Evolutionary conservation across 2,888 invertebrate species (phyloP), one percentile per base, ranked within the genome.

Genomic region (Peribatodes rhomboidaria): DNA sequence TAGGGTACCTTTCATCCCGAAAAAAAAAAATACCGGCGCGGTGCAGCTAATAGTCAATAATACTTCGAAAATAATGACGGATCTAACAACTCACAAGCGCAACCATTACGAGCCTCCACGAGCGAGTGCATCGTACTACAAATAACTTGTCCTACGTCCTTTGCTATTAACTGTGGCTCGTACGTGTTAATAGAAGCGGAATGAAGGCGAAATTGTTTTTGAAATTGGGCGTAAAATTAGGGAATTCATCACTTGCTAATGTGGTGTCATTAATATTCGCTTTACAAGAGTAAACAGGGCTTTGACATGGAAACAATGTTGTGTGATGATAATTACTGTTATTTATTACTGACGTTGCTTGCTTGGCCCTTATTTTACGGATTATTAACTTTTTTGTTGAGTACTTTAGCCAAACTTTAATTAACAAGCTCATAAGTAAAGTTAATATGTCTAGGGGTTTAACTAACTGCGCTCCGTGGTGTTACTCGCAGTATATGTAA

Each of bases 171-270:
- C 64, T 64, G 59, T 64, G 64, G 49, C 54, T 10, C 13, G 20
- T 37, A 55, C 54, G 47, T 53, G 64, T 59, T 64, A 64, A 64
- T 64, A 59, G 59, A 55, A 7, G 35, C 42, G 54, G 59, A 55
- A 64, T 59, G 64, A 59, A 59, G 54, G 37, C 59, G 42, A 64
- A 64, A 64, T 64, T 64, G 64, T 64, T 64, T 64, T 64, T 64
- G 58, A 59, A 64, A 64, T 59, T 55, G 54, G 18, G 59, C 44
- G 31, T 33, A 55, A 64, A 64, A 64, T 64, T 59, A 59, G 64
- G 44, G 49, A 54, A 64, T 64, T 64, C 64, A 59, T 64, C 54
- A 59, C 64, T 49, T 22, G 58, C 44, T 64, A 64, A 59, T 59
- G 59, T 59, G 2, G 11, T 18, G 42, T 59, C 54, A 59, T 59